Percentiles rank a stretch among this genome's conserved stretches.
These are phyloP conservation scores for Apoderus coryli DNA, from an alignment of 2,888 invertebrate species.

Conservation along the genomic window DNA sequence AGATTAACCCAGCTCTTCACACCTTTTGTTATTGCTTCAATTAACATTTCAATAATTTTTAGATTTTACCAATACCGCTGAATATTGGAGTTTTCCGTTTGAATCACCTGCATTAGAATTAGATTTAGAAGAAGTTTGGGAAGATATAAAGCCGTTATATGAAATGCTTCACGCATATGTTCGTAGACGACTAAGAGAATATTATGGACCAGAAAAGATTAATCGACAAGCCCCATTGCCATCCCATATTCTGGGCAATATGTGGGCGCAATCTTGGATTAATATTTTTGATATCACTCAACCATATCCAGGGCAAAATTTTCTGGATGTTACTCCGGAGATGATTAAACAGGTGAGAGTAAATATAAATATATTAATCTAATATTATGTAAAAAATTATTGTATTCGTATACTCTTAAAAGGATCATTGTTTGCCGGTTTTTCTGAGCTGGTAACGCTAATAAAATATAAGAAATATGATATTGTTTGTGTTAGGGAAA, in stretches of 20 bases:
- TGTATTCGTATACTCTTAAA: too few species aligned
- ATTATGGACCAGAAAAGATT: slow-evolving; percentile 72
- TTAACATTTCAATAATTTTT: slow-evolving; percentile 21
- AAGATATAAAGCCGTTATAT: slow-evolving; percentile 73
- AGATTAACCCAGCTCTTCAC: too few species aligned
- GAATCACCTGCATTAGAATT: slow-evolving; percentile 61
- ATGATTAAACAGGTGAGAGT: slow-evolving; percentile 54
- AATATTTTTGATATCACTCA: slow-evolving; percentile 67
- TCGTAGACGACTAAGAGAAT: slow-evolving; percentile 63
- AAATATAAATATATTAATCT: too few species aligned
- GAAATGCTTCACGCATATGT: slow-evolving; percentile 82
- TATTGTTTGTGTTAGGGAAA: too few species aligned
- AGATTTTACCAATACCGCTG: slow-evolving; percentile 81
- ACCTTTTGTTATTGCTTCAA: slow-evolving; percentile 1
- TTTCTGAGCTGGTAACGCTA: too few species aligned
- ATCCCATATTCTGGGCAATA: slow-evolving; percentile 75
- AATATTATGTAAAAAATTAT: too few species aligned
- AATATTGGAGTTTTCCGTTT: slow-evolving; percentile 81
- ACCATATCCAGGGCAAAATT: slow-evolving; percentile 68
- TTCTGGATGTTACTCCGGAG: slow-evolving; percentile 69
- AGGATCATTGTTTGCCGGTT: too few species aligned
- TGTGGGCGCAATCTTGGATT: slow-evolving; percentile 82
- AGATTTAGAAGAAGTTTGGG: slow-evolving; percentile 72
- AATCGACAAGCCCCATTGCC: slow-evolving; percentile 70
- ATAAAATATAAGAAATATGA: too few species aligned